Percentiles rank a stretch among this genome's conserved stretches.
phyloP scores from a whole-genome alignment of 2,113 vertebrate genomes.

The Mesocricetus auratus region DNA sequence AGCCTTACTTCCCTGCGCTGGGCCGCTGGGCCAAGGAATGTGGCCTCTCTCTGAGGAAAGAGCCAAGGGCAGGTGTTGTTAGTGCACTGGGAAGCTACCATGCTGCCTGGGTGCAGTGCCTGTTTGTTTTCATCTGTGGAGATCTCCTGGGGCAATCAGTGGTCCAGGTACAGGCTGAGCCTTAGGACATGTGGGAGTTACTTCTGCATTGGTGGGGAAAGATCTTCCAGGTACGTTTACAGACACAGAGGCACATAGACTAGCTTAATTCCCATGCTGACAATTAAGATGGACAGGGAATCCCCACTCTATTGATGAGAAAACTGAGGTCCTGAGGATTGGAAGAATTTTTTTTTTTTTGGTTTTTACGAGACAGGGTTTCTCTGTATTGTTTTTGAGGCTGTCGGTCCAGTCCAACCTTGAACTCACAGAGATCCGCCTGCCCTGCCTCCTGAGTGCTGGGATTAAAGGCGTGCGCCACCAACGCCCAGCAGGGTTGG shows the following conservation, averaged over 20 bases:
- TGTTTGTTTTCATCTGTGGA: conserved; percentile 30
- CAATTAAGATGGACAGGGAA: not conserved
- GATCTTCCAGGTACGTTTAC: not conserved
- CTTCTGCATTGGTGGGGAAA: not conserved
- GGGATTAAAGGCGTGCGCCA: no score
- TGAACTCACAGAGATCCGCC: no score
- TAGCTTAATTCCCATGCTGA: not conserved
- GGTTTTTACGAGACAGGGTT: no score
- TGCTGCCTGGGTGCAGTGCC: not conserved
- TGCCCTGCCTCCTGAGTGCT: no score
- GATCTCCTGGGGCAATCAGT: not conserved
- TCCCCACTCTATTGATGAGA: not conserved
- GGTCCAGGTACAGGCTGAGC: not conserved
- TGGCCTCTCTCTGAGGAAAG: conserved; percentile 58
- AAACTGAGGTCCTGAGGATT: not conserved
- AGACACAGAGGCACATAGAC: no score
- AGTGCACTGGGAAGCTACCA: not conserved
- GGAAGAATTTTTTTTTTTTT: not conserved
- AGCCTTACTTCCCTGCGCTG: not conserved
- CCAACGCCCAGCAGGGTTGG: no score
- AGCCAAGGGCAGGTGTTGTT: not conserved
- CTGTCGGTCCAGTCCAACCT: no score
- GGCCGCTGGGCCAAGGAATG: conserved; percentile 7
- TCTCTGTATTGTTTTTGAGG: no score
- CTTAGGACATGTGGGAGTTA: not conserved